Base-by-base conservation (phyloP, 2,113 vertebrate genomes). In the Microtus richardsoni region DNA sequence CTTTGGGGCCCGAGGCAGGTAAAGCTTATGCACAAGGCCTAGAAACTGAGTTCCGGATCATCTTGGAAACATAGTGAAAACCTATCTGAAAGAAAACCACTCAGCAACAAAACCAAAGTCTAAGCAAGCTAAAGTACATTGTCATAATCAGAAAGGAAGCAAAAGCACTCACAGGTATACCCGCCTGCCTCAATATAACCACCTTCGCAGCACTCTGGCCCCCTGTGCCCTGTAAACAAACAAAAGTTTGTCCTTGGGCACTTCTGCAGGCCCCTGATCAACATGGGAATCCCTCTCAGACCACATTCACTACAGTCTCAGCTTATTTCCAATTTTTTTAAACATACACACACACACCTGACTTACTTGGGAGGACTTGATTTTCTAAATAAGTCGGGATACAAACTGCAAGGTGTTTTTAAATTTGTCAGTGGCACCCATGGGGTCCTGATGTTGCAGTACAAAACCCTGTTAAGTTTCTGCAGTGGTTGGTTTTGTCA, bases 361-460 rank as follows among this genome's bases (percentile, higher is more conserved):
- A 28, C 26, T 85, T 71, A n/a, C n/a, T 39, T 4, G 9, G 47
- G 28, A 2, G 44, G 36, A 54, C 24, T 4, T 0, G 3, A 33
- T n/a, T 49, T 80, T 62, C 88, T 84, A 62, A 86, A 58, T 80
- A 70, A 64, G 60, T 47, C 54, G 64, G 19, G 54, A 94, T 89
- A 78, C 30, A 26, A 4, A 44, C 19, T 28, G 39, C 82, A 75
- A 49, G 9, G 9, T 0, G 19, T 44, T 41, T 28, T 41, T 1
- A 22, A 21, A 5, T 41, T 19, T 41, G 21, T 49, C 33, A 79
- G 3, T 0, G 70, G 33, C 19, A 21, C 12, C n/a, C 30, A 3
- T 0, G 39, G 22, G 54, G 39, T 49, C 21, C 19, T 33, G 82
- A 17, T 1, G 24, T 0, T 30, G 19, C 49, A 49, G 39, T 36